Evolutionary conservation across 2,888 invertebrate species (phyloP), one percentile per base, ranked within the genome.

Genomic region (Leucophenga maculata): DNA sequence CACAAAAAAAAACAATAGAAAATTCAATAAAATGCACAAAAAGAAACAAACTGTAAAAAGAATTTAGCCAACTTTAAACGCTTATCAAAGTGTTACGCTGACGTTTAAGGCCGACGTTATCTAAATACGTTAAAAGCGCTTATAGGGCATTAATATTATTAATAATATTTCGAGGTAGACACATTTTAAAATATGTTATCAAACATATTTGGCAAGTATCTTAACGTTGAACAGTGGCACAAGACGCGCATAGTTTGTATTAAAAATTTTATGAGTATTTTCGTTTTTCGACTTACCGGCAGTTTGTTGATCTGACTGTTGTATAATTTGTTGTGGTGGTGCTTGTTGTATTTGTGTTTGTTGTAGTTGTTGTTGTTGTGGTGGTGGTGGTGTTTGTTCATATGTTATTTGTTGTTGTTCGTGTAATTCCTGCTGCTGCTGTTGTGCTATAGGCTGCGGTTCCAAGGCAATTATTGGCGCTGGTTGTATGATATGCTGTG

Each of bases 401-500:
- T 18, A 60, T 60, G 44, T 2, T 39, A 39, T 60, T 44, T 18
- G 39, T 32, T 60, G 60, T 11, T 60, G 60, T 8, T 77, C 68
- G 59, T 68, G 77, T 13, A 66, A 60, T 3, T 74, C 73, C 26
- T 64, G 64, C 46, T 69, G 74, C 57, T 60, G 73, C 26, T 69
- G 22, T 9, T 18, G 59, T 44, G 67, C 66, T 31, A 69, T 71
- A 18, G 62, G 72, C 18, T 65, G 74, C 66, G 50, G 54, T 26
- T 76, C 77, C 32, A 75, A 68, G 72, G 65, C 55, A 77, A 78
- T 73, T 62, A 75, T 60, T 65, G 44, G 69, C 55, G 57, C 48
- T 39, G 55, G 69, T 69, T 76, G 79, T 67, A 84, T 75, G 70
- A 85, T 77, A 59, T 84, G 75, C 70, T 82, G 83, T 18, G 76